A percentile compares a stretch with the other conserved stretches of the same genome.
These are phyloP conservation scores for Noctilio leporinus DNA, from an alignment of 2,113 vertebrate species.

Conservation along the genomic window DNA sequence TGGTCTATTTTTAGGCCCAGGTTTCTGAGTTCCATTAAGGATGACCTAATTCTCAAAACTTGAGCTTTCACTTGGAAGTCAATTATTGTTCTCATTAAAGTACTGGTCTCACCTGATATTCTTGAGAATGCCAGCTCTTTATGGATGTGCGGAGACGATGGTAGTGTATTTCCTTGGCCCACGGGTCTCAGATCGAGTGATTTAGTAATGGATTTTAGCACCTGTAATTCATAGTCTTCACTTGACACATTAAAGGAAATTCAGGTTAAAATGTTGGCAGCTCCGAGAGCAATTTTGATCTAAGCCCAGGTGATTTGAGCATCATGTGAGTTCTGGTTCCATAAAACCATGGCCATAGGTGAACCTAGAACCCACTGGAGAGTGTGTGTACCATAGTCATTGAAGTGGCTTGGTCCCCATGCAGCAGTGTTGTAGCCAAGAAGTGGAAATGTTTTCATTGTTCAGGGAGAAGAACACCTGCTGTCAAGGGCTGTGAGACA, in stretches of 20 bases:
- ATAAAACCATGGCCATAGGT: neutral
- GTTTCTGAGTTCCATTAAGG: constrained; percentile 26
- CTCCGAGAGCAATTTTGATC: neutral
- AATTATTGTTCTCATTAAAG: constrained; percentile 47
- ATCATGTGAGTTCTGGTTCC: neutral
- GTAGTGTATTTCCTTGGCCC: neutral
- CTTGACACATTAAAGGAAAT: neutral
- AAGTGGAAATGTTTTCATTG: neutral
- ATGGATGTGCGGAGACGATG: neutral
- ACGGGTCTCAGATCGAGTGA: neutral
- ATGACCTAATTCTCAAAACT: constrained; percentile 61
- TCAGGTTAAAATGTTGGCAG: neutral
- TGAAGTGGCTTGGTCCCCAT: neutral
- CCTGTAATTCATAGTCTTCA: neutral
- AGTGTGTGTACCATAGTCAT: neutral
- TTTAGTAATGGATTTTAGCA: constrained; percentile 31
- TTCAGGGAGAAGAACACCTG: neutral
- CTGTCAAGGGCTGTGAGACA: neutral
- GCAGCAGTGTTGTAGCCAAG: neutral
- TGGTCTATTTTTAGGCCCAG: constrained; percentile 48
- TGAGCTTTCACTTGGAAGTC: constrained; percentile 42
- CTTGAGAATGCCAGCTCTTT: constrained; percentile 15
- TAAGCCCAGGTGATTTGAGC: neutral
- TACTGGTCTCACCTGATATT: constrained; percentile 3
- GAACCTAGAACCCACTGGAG: neutral